phyloP scores from a whole-genome alignment of 2,888 invertebrate genomes.

The Cheilosia grossa region DNA sequence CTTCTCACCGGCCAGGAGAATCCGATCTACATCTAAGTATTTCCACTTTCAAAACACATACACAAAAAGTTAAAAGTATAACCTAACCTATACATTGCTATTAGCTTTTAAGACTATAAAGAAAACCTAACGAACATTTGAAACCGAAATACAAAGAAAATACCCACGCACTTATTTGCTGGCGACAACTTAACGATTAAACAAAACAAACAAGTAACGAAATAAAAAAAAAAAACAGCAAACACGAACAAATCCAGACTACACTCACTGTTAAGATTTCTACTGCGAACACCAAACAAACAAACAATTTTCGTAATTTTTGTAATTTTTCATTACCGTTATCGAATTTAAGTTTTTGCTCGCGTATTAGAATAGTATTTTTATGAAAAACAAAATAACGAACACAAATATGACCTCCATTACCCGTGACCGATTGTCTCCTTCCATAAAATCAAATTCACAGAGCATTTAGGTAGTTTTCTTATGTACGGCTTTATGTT shows the following conservation, averaged over 20 bases:
- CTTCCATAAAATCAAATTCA: background rate
- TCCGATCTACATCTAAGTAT: constrained; percentile 96
- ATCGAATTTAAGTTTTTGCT: constrained; percentile 38
- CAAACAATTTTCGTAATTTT: constrained; percentile 39
- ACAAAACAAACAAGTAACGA: constrained; percentile 23
- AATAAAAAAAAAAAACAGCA: background rate
- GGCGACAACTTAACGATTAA: constrained; percentile 45
- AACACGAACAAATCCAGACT: constrained; percentile 45
- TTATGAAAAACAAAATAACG: constrained; percentile 2
- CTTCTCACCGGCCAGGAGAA: constrained; percentile 99
- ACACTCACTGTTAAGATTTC: constrained; percentile 62
- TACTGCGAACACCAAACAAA: constrained; percentile 63
- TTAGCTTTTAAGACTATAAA: constrained; percentile 54
- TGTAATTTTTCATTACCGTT: constrained; percentile 35
- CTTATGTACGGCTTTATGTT: background rate
- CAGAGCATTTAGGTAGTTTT: background rate
- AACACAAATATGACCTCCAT: background rate
- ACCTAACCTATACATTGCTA: constrained; percentile 67
- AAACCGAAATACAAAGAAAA: constrained; percentile 66
- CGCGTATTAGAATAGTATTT: constrained; percentile 5
- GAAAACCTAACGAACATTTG: constrained; percentile 66
- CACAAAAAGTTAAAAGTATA: constrained; percentile 63
- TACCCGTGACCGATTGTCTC: background rate
- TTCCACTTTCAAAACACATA: constrained; percentile 75
- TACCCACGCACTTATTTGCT: constrained; percentile 69